These are phyloP conservation scores for Copidosoma floridanum DNA, from an alignment of 1,140 invertebrate species.

Conservation along the genomic window DNA sequence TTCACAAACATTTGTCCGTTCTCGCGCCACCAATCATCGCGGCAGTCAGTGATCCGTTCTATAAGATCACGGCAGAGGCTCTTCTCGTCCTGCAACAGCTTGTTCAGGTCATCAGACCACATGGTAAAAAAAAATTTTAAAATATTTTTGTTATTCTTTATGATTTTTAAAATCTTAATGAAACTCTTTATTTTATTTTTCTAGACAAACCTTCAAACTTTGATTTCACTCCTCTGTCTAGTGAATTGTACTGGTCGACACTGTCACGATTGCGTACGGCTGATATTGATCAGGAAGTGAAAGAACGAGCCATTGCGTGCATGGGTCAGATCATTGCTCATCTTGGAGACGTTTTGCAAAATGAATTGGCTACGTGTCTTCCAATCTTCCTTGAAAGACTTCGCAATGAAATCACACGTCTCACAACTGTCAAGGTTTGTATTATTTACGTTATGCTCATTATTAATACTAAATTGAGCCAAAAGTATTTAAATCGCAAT, in stretches of 20 bases:
- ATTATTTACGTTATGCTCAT: no score
- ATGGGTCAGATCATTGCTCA: constrained; percentile 95
- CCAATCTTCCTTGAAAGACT: constrained; percentile 93
- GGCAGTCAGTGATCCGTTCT: constrained; percentile 92
- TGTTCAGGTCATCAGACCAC: constrained; percentile 89
- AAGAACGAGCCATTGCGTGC: constrained; percentile 94
- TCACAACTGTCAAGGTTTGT: constrained; percentile 86
- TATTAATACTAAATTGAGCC: no score
- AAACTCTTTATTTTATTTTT: constrained; percentile 24
- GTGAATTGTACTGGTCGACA: constrained; percentile 82
- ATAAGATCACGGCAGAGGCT: constrained; percentile 97
- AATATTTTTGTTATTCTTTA: no score
- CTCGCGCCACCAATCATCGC: constrained; percentile 86
- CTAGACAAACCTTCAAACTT: constrained; percentile 62
- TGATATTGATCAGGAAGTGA: constrained; percentile 98
- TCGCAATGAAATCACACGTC: constrained; percentile 93
- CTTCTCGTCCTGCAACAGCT: constrained; percentile 90
- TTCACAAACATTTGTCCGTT: constrained; percentile 74
- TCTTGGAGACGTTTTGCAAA: constrained; percentile 76
- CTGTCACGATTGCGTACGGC: constrained; percentile 85
- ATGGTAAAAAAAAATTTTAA: constrained; percentile 71
- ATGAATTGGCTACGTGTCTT: constrained; percentile 79
- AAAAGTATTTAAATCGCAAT: not conserved
- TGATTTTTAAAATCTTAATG: no score
- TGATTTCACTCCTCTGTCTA: constrained; percentile 77